These are phyloP conservation scores for Callithrix jacchus DNA, from an alignment of 2,113 vertebrate species.

Conservation along the genomic window DNA sequence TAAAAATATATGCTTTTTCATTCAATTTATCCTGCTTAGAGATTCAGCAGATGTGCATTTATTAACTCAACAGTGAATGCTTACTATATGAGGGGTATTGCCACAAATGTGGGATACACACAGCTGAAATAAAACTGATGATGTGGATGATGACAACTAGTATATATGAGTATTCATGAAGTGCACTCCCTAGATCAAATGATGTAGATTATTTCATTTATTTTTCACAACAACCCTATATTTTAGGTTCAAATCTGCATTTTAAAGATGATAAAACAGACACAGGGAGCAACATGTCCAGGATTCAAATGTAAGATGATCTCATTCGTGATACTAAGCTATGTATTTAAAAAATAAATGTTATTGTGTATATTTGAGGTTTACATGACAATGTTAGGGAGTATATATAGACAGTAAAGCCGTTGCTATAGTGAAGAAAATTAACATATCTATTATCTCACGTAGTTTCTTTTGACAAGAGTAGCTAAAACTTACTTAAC, in stretches of 20 bases:
- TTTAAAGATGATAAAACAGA: constrained; percentile 35
- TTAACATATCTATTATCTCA: neutral
- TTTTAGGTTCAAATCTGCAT: neutral
- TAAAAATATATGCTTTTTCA: neutral
- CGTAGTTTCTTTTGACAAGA: neutral
- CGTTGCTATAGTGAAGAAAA: neutral
- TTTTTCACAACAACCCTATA: neutral
- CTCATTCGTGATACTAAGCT: neutral
- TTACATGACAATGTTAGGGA: neutral
- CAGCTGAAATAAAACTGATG: neutral
- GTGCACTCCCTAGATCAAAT: neutral
- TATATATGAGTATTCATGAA: neutral
- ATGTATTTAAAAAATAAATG: neutral
- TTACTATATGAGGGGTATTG: neutral
- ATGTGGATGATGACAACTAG: neutral
- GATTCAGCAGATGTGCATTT: neutral
- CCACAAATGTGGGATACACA: neutral
- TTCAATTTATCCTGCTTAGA: neutral
- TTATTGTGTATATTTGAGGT: neutral
- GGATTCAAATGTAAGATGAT: neutral
- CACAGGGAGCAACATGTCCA: neutral
- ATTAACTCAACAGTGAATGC: neutral
- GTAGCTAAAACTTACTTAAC: neutral
- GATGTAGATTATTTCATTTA: neutral
- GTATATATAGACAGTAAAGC: neutral